Evolutionary conservation across 1,140 invertebrate genomes (phyloP).

Genomic region (Drosophila equinoxialis): DNA sequence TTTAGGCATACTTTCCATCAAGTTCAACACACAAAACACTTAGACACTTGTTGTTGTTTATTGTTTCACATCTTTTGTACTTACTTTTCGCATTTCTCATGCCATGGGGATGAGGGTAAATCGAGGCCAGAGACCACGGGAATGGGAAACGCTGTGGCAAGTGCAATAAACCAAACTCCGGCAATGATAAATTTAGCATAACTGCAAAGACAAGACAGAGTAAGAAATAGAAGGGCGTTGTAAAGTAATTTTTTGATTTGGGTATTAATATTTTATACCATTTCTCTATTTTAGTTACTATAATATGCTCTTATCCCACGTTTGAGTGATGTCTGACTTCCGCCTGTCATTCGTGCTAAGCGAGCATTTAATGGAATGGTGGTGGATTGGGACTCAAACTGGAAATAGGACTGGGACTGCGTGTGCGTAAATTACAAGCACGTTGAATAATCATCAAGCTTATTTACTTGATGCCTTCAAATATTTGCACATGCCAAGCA

Average conservation of each 20-base stretch:
- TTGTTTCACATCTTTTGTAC: conserved; percentile 64
- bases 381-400: not conserved
- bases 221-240: conserved; percentile 17
- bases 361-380: conserved; percentile 33
- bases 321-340: conserved; percentile 41
- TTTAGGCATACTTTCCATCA: conserved; percentile 9
- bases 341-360: conserved; percentile 29
- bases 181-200: conserved; percentile 89
- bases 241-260: conserved; percentile 18
- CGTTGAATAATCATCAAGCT: conserved; percentile 68
- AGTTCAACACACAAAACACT: conserved; percentile 17
- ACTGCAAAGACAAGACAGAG: conserved; percentile 50
- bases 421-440: conserved; percentile 58
- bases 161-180: conserved; percentile 90
- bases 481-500: conserved; percentile 69
- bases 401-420: conserved; percentile 9
- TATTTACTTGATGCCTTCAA: conserved; percentile 68
- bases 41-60: conserved; percentile 12
- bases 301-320: not conserved
- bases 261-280: conserved; percentile 20
- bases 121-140: conserved; percentile 87
- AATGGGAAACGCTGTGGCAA: conserved; percentile 92
- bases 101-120: conserved; percentile 84
- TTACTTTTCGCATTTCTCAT: conserved; percentile 87
- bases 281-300: not conserved